Base-by-base conservation (phyloP, 2,888 invertebrate species). In the Brachynemurus nebulosus region DNA sequence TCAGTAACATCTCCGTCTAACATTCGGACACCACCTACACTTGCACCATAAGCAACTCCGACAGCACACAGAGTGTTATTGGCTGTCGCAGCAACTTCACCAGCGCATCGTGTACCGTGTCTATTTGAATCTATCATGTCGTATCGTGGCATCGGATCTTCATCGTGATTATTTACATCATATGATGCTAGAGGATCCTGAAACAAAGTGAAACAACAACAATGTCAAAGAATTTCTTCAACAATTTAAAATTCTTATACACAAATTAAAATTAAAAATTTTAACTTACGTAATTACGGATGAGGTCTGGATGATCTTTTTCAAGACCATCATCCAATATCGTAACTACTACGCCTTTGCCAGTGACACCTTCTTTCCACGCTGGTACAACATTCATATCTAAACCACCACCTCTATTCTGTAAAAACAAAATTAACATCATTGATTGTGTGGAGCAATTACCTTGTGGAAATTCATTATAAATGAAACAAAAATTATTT, bases 1-100 rank as follows among this genome's bases (percentile, higher is more conserved):
- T 98, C 98, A 1, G 97, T 98, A 44, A 98, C 97, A 64, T 97
- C 93, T 21, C 96, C 96, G 58, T 96, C 95, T 56, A 97, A 65
- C 95, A 96, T 96, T 38, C 95, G 76, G n/a, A 96, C 95, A 52
- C 96, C 91, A 64, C 93, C 93, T 54, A 98, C 93, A 57, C 83
- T 85, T 39, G 97, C 93, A 42, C 90, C 88, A 60, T 79, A 95
- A 0, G 98, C 97, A 34, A 98, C 88, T 16, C 97, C 98, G 6
- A 97, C 89, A 35, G 92, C 90, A 64, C 98, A 98, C 25, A 93
- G 74, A 20, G 86, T 82, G 68, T 98, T 98, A 66, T 97, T 95
- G 42, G 91, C 93, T 20, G 89, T 85, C 2, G 96, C 96, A 0
- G 98, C 96, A 7, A 98, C 97, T 66, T 97, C 96, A 0, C 96